Evolutionary conservation across 2,797 vertebrate genomes (phyloP), one percentile per base, ranked within the genome.

Genomic region (Zalophus californianus): DNA sequence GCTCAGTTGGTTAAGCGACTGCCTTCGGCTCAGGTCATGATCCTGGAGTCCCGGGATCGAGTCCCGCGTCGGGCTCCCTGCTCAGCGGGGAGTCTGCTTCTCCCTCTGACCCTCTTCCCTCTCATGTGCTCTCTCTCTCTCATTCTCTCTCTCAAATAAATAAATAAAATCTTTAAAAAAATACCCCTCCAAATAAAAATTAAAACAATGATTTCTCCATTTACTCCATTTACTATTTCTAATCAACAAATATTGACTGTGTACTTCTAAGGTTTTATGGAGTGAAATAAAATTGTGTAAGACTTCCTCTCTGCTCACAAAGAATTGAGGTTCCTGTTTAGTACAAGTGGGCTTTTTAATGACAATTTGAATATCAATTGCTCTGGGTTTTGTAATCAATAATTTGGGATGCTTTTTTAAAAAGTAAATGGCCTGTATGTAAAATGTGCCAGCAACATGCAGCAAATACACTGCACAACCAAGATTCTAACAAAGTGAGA

Each of bases 311-410:
- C 32, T 29, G 58, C 14, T 20, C 62, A 60, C 9, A 89, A 58
- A 56, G 16, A 73, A 62, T 8, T 83, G 58, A 86, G 27, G 44
- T 15, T 92, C 7, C 16, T 84, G 7, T 64, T 80, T 50, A 35
- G 75, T 41, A 64, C 3, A 52, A 79, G 56, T n/a, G 70, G 15
- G 72, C 9, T 91, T 50, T 75, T 66, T 10, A 75, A 80, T 38
- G 80, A 44, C 21, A 94, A 54, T 50, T 23, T 68, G 50, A 95
- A 75, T 35, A 92, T 77, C 52, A 92, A n/a, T 79, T 85, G 78
- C 72, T 94, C 68, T 62, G 93, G 54, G 86, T 44, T 94, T 5
- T 16, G 7, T 38, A 62, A 78, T 66, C 60, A 85, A 64, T 77
- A 94, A 52, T 27, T 84, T 85, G 41, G 44, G 44, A 44, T 62